A percentile compares a stretch with the other conserved stretches of the same genome.
These are phyloP conservation scores for Porites cylindrica DNA, from an alignment of 92 coral and sea anemone species.

Conservation along the genomic window DNA sequence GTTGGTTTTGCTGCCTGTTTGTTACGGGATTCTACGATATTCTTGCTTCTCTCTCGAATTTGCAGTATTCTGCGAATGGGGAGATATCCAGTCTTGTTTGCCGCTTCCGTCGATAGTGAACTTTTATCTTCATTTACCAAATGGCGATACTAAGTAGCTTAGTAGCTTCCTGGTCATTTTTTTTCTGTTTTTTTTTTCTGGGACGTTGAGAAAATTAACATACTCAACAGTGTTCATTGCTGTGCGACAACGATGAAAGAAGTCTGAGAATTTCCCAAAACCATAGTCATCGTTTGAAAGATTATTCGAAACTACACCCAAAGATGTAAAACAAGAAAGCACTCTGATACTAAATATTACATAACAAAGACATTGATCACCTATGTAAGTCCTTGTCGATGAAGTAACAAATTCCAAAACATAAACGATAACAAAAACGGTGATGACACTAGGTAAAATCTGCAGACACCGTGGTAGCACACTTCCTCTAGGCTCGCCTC, in stretches of 20 bases:
- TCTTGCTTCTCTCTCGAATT: slow-evolving; percentile 53
- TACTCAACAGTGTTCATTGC: slow-evolving; percentile 27
- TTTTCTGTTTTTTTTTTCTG: no score
- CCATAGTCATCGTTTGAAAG: slow-evolving; percentile 45
- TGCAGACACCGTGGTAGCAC: no score
- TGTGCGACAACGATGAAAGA: slow-evolving; percentile 47
- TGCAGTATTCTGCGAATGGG: slow-evolving; percentile 54
- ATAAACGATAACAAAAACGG: no score
- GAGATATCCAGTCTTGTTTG: slow-evolving; percentile 20
- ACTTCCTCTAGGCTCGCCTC: no score
- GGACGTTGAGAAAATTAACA: slow-evolving; percentile 57
- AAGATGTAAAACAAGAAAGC: no score
- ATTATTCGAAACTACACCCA: no score
- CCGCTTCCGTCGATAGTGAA: background rate
- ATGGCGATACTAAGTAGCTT: slow-evolving; percentile 21
- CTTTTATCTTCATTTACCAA: slow-evolving; percentile 11
- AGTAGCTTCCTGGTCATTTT: slow-evolving; percentile 68
- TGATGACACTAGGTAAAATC: no score
- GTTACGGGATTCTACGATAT: slow-evolving; percentile 62
- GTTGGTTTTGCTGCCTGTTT: background rate
- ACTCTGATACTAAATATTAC: no score
- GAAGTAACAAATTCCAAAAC: no score
- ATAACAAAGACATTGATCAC: no score
- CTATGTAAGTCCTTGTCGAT: no score
- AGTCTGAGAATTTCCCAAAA: slow-evolving; percentile 68